Percentiles rank a stretch among this genome's conserved stretches.
phyloP scores from a whole-genome alignment of 2,888 invertebrate species.

The Diogma glabrata region DNA sequence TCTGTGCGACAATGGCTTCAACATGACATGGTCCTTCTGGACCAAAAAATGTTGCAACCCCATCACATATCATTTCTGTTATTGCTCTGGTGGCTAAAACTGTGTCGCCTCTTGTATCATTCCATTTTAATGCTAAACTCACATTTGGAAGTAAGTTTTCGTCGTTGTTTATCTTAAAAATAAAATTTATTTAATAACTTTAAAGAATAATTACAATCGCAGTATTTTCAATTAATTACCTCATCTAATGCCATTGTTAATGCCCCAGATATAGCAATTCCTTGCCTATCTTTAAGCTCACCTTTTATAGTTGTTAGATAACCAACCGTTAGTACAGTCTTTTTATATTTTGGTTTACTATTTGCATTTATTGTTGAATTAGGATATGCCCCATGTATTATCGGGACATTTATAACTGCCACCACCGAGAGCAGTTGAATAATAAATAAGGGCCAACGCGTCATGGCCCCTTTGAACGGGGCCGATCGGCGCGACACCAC shows the following conservation, averaged over 20 bases:
- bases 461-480: constrained; percentile 41
- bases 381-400: constrained; percentile 36
- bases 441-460: constrained; percentile 42
- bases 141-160: constrained; percentile 60
- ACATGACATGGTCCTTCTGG: constrained; percentile 89
- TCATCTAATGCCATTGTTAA: constrained; percentile 78
- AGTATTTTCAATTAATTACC: constrained; percentile 37
- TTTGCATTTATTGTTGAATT: constrained; percentile 21
- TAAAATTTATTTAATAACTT: constrained; percentile 7
- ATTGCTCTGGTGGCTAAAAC: constrained; percentile 70
- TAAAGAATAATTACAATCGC: not conserved
- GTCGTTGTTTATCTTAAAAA: constrained; percentile 56
- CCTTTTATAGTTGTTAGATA: constrained; percentile 77
- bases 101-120: constrained; percentile 77
- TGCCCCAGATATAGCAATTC: constrained; percentile 81
- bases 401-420: constrained; percentile 40
- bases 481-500: constrained; percentile 49
- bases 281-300: constrained; percentile 65
- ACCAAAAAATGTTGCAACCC: constrained; percentile 87
- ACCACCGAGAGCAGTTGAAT: constrained; percentile 53
- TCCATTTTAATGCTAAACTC: constrained; percentile 59
- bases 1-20: constrained; percentile 89
- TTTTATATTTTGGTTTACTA: constrained; percentile 28
- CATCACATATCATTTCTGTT: constrained; percentile 83
- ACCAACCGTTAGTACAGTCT: constrained; percentile 59